Evolutionary conservation across 2,888 invertebrate genomes (phyloP), one percentile per base, ranked within the genome.

Genomic region (Acanthosoma haemorrhoidale): DNA sequence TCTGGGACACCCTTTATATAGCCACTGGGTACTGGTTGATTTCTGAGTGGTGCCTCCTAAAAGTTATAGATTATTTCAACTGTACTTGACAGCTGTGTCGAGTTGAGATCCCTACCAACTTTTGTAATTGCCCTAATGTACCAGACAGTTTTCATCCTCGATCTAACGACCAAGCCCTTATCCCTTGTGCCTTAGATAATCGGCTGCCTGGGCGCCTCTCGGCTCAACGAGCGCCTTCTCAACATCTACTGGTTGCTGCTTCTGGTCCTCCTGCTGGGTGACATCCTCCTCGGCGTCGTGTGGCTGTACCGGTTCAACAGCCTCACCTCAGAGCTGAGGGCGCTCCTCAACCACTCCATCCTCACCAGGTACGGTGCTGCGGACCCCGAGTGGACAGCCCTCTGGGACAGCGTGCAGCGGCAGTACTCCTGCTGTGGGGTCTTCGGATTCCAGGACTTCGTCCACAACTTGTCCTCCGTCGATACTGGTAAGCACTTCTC

Each of bases 221-320:
- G 90, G 69, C 87, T 93, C 72, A 91, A 89, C 77, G 91, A 91
- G 78, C 86, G 88, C 73, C 85, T 92, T 76, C 85, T 93, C 71
- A 90, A 91, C 83, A 88, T 89, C 73, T 93, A 92, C 80, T 92
- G 92, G 92, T 82, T 91, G 71, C 84, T 92, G 32, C 82, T 93
- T 75, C 83, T 92, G 43, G 88, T 88, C 29, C 83, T 93, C 64
- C 84, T 93, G 68, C 88, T 91, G 77, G 92, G 92, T 71, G 93
- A 93, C 84, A 88, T 89, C 15, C 86, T 92, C 64, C 86, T 92
- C 74, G 92, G 92, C 59, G 87, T 92, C 70, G 90, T 90, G 77
- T 93, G 92, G 92, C 88, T 92, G 74, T 90, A 91, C 80, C 84
- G 89, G 39, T 89, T 89, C 79, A 89, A 90, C 78, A 84, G 85